Percentiles rank a stretch among this genome's conserved stretches.
Evolutionary conservation across 2,888 invertebrate genomes (phyloP).

Genomic region (Drosophila ustulata): DNA sequence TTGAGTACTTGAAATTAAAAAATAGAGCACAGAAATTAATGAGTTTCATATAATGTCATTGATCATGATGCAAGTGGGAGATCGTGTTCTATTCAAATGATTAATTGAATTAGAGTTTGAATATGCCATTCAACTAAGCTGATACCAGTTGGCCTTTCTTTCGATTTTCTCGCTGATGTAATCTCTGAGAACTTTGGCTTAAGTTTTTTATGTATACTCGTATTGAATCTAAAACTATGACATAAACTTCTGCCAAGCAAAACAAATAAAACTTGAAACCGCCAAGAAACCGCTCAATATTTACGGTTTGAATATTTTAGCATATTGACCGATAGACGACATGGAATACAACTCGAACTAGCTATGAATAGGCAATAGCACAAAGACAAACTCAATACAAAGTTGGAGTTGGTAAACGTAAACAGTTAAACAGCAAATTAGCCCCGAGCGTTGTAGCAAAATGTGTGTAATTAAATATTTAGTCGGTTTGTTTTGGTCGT

Average conservation of each 20-base stretch:
- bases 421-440: constrained; percentile 60
- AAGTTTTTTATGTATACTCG: constrained; percentile 4
- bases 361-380: constrained; percentile 22
- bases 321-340: constrained; percentile 43
- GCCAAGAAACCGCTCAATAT: constrained; percentile 25
- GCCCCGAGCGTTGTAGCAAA: constrained; percentile 57
- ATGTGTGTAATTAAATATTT: constrained; percentile 71
- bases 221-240: constrained; percentile 20
- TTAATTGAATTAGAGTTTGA: constrained; percentile 6
- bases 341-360: constrained; percentile 3
- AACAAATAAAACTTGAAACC: constrained; percentile 17
- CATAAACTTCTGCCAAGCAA: constrained; percentile 31
- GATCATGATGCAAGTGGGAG: neutral
- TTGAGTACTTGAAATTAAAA: neutral
- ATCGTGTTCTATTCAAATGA: neutral
- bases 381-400: constrained; percentile 16
- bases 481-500: constrained; percentile 53
- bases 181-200: constrained; percentile 34
- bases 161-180: constrained; percentile 28
- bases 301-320: constrained; percentile 60
- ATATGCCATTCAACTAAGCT: neutral
- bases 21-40: neutral
- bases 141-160: neutral
- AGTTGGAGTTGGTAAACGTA: constrained; percentile 30
- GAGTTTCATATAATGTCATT: neutral